Evolutionary conservation across 30 jellyfish, hydroid and myxozoan genomes (phyloP).

Genomic region (Aurelia coerulea): DNA sequence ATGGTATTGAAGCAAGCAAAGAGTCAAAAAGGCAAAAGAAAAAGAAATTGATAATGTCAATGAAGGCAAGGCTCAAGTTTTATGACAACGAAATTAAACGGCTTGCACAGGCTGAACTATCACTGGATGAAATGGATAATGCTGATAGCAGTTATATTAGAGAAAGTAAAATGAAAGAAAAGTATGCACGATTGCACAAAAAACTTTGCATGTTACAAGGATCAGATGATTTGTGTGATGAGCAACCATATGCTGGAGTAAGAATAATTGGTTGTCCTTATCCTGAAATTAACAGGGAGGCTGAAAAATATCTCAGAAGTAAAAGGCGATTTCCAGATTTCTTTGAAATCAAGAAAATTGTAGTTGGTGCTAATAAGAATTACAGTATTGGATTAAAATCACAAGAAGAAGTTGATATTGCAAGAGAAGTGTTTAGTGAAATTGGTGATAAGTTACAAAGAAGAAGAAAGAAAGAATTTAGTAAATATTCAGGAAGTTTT

Average conservation of each 20-base stretch:
- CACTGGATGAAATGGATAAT: conserved; percentile 83
- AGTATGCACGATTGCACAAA: conserved; percentile 38
- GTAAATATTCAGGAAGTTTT: conserved; percentile 59
- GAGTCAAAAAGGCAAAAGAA: background rate
- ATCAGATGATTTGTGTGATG: background rate
- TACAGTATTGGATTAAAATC: conserved; percentile 58
- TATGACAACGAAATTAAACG: conserved; percentile 70
- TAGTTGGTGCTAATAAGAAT: conserved; percentile 44
- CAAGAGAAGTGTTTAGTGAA: conserved; percentile 86
- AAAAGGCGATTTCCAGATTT: conserved; percentile 81
- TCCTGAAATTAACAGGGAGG: conserved; percentile 94
- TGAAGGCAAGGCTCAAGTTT: conserved; percentile 49
- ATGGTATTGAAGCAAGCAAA: too few species aligned
- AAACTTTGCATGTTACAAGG: conserved; percentile 72
- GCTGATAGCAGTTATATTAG: conserved; percentile 77
- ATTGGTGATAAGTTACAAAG: conserved; percentile 92
- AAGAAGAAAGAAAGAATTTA: conserved; percentile 74
- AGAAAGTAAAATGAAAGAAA: conserved; percentile 81
- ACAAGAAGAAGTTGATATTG: conserved; percentile 53
- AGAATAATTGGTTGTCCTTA: conserved; percentile 74
- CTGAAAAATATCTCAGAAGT: conserved; percentile 60
- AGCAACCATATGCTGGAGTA: conserved; percentile 4
- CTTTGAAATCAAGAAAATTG: conserved; percentile 81
- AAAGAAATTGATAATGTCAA: conserved; percentile 12
- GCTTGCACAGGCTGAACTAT: conserved; percentile 69